phyloP scores from a whole-genome alignment of 2,888 invertebrate species.

The Amphipyra berbera region DNA sequence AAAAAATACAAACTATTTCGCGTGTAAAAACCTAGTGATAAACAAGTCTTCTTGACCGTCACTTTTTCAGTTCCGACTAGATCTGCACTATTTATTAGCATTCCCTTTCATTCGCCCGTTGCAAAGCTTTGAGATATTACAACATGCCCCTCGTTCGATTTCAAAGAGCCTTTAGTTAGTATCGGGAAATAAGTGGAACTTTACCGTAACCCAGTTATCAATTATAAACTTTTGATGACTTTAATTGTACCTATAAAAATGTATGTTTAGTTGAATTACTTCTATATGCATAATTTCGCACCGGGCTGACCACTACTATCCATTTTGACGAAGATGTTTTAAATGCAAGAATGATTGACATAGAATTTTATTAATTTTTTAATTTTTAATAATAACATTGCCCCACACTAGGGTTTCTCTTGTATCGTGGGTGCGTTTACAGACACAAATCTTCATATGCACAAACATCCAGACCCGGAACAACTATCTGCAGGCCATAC shows the following conservation, averaged over 20 bases:
- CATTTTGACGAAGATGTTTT: too few species aligned
- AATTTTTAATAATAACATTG: too few species aligned
- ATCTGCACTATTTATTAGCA: conserved; percentile 41
- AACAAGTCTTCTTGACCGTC: conserved; percentile 34
- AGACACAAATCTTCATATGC: too few species aligned
- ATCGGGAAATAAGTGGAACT: conserved; percentile 41
- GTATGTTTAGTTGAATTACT: not conserved
- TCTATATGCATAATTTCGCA: too few species aligned
- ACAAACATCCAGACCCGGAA: too few species aligned
- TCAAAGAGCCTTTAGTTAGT: conserved; percentile 48
- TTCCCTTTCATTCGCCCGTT: conserved; percentile 41
- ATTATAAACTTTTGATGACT: conserved; percentile 19
- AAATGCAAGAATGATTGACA: too few species aligned
- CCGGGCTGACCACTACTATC: too few species aligned
- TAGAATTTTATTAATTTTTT: too few species aligned
- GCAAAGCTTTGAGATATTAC: conserved; percentile 51
- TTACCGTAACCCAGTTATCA: conserved; percentile 36
- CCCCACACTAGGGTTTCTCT: too few species aligned
- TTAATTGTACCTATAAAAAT: conserved; percentile 5
- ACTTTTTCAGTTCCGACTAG: conserved; percentile 31
- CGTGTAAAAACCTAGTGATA: conserved; percentile 13
- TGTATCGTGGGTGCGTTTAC: too few species aligned
- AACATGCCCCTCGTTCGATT: conserved; percentile 41
- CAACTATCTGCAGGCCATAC: too few species aligned
- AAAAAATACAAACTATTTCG: not conserved